Percentiles rank a stretch among this genome's conserved stretches.
Conservation (phyloP, 2,113 vertebrate genomes). For the Mixornis gularis region DNA sequence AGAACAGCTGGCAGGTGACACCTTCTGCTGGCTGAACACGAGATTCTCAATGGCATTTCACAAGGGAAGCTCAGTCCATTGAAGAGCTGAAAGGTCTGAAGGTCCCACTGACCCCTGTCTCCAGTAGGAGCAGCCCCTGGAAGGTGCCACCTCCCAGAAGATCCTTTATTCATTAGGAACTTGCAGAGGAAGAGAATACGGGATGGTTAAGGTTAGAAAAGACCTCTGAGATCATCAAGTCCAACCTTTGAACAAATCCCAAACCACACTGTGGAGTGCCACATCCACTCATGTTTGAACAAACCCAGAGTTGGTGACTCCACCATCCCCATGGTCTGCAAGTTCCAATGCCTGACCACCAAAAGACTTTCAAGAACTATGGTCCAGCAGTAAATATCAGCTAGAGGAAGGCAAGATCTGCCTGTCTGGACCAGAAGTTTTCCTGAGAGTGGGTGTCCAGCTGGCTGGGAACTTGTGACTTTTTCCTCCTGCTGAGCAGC, state of each 20-base stretch:
- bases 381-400: background rate
- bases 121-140: background rate
- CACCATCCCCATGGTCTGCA: background rate
- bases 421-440: background rate
- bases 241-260: background rate
- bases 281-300: background rate
- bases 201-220: background rate
- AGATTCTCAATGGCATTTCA: background rate
- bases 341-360: background rate
- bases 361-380: background rate
- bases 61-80: background rate
- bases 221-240: background rate
- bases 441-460: background rate
- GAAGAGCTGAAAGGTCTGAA: background rate
- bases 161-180: background rate
- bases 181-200: background rate
- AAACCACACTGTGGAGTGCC: background rate
- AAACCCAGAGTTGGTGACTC: background rate
- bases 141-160: background rate
- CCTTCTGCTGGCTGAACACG: background rate
- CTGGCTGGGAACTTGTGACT: background rate
- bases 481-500: background rate
- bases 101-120: background rate
- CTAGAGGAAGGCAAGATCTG: background rate
- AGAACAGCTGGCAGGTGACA: background rate